Evolutionary conservation across 2,888 invertebrate species (phyloP).

Genomic region (Plagodis dolabraria): DNA sequence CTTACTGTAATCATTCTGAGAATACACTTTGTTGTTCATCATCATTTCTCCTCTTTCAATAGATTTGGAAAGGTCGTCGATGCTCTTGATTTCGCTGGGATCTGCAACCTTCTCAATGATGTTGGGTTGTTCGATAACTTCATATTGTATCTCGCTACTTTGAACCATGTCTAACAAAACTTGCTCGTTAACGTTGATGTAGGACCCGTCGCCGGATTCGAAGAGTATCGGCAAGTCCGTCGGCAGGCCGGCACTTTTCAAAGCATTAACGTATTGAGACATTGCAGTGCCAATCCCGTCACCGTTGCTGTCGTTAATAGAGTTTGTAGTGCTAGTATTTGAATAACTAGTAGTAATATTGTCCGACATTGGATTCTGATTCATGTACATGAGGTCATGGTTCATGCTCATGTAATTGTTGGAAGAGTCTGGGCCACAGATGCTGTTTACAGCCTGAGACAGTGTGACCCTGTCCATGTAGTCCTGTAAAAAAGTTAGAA

Average conservation of each 20-base stretch:
- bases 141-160: conserved; percentile 80
- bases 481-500: conserved; percentile 55
- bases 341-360: conserved; percentile 64
- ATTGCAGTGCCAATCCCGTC: conserved; percentile 69
- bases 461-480: conserved; percentile 77
- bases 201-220: conserved; percentile 87
- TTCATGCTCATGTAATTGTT: conserved; percentile 71
- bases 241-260: conserved; percentile 76
- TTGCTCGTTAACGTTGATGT: conserved; percentile 87
- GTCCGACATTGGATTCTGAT: conserved; percentile 65
- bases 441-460: conserved; percentile 77
- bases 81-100: conserved; percentile 80
- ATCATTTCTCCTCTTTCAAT: conserved; percentile 78
- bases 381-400: conserved; percentile 75
- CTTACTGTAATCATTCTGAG: conserved; percentile 59
- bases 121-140: conserved; percentile 81
- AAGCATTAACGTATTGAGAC: conserved; percentile 80
- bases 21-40: conserved; percentile 62
- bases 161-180: conserved; percentile 84
- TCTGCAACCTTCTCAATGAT: conserved; percentile 80
- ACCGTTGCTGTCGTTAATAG: conserved; percentile 50
- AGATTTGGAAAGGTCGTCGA: conserved; percentile 78
- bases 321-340: conserved; percentile 53
- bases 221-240: conserved; percentile 85
- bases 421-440: conserved; percentile 70